These are phyloP conservation scores for Rhamnusium bicolor DNA, from an alignment of 2,888 invertebrate species.

Conservation along the genomic window DNA sequence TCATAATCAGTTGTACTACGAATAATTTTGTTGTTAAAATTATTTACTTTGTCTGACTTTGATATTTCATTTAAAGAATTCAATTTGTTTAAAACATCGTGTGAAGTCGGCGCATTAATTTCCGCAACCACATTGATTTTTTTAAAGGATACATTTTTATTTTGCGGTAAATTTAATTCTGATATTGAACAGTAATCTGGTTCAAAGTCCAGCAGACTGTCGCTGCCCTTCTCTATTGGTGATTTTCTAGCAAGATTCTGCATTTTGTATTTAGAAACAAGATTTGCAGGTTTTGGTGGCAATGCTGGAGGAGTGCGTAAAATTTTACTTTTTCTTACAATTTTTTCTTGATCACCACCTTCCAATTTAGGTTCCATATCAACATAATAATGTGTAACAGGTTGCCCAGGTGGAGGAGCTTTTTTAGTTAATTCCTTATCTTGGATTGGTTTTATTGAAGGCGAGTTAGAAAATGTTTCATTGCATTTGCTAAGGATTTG, in stretches of 20 bases:
- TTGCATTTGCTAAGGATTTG: slow-evolving; percentile 75
- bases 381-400: slow-evolving; percentile 76
- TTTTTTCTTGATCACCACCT: slow-evolving; percentile 54
- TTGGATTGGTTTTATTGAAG: slow-evolving; percentile 70
- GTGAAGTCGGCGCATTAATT: slow-evolving; percentile 62
- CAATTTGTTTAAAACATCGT: slow-evolving; percentile 59
- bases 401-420: slow-evolving; percentile 72
- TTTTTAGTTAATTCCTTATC: slow-evolving; percentile 66
- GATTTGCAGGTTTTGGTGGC: slow-evolving; percentile 85
- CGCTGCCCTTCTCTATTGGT: slow-evolving; percentile 55
- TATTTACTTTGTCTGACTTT: slow-evolving; percentile 36
- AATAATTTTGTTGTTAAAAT: slow-evolving; percentile 35
- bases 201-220: slow-evolving; percentile 71
- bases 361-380: slow-evolving; percentile 74
- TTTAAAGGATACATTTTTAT: slow-evolving; percentile 56
- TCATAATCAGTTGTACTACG: slow-evolving; percentile 42
- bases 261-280: slow-evolving; percentile 79
- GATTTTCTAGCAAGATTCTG: slow-evolving; percentile 56
- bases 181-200: slow-evolving; percentile 86
- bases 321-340: slow-evolving; percentile 72
- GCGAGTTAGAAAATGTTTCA: slow-evolving; percentile 63
- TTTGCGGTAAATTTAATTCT: slow-evolving; percentile 76
- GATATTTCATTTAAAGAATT: slow-evolving; percentile 42
- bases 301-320: slow-evolving; percentile 82
- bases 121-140: slow-evolving; percentile 67